Base-by-base conservation (phyloP, 2,797 vertebrate species). In the Platyrinchus mystaceus region DNA sequence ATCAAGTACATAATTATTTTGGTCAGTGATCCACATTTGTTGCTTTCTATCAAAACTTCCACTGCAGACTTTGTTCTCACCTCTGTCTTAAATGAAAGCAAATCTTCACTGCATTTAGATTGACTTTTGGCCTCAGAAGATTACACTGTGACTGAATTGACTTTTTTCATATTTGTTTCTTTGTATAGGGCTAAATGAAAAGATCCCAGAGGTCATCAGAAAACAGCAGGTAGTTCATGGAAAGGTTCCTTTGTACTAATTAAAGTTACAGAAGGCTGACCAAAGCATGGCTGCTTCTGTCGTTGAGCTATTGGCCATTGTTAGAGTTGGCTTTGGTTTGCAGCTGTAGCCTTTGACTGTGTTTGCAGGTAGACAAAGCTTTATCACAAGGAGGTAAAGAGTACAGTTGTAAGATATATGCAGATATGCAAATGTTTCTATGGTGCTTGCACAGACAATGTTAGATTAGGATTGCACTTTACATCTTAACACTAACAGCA, bases 331-430 rank as follows among this genome's bases (percentile, higher is more conserved):
- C 99, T 99, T 99, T 99, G 99, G 99, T 99, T 99, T 99, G 98
- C 99, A 99, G 99, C 99, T 99, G 99, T 99, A 99, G 99, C 99
- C 99, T 99, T 99, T 99, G 99, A 99, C 99, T 99, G 98, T 98
- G 98, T 99, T 99, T 99, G 99, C 99, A 99, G 99, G 99, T 99
- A 99, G 99, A 99, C 99, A 99, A 99, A 99, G 99, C 99, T 99
- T 99, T 99, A 98, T 98, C 99, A 99, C 98, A 98, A 99, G 98
- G 99, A 99, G 99, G 99, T 99, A 99, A 99, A 98, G 98, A 99
- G 98, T 99, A 99, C 98, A 98, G 98, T 98, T 99, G 98, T 98
- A 98, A 98, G 98, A 98, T 98, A 98, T 98, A 99, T 98, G 99
- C 98, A 98, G 98, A 99, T 98, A 99, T 98, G 98, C 98, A 98